Evolutionary conservation across 2,888 invertebrate species (phyloP).

Genomic region (Athalia circularis): DNA sequence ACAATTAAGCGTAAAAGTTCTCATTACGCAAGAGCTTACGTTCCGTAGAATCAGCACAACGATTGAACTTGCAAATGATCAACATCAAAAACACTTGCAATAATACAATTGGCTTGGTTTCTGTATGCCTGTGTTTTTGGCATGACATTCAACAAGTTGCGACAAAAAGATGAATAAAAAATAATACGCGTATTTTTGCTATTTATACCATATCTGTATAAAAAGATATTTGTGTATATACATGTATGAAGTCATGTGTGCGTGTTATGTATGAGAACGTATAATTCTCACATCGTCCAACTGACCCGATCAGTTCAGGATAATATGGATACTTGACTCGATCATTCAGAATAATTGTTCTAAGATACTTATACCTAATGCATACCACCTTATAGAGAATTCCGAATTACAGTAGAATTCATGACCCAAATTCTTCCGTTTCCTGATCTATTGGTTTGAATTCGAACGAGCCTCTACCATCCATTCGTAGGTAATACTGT

Average conservation of each 20-base stretch:
- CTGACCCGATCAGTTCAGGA: neutral
- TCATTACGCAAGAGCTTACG: too few species aligned
- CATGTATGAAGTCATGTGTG: neutral
- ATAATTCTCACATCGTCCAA: neutral
- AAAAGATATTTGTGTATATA: conserved; percentile 18
- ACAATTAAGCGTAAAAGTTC: too few species aligned
- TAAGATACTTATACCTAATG: conserved; percentile 28
- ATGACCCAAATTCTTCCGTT: conserved; percentile 96
- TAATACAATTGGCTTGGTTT: too few species aligned
- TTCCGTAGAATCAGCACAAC: too few species aligned
- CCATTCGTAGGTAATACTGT: conserved; percentile 94
- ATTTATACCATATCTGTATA: conserved; percentile 4
- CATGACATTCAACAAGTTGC: neutral
- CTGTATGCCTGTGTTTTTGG: too few species aligned
- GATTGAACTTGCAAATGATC: too few species aligned
- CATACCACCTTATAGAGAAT: conserved; percentile 37
- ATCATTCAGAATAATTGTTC: conserved; percentile 17
- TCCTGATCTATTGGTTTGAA: conserved; percentile 91
- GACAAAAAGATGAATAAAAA: neutral
- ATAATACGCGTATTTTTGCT: conserved; percentile 1
- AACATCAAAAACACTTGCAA: too few species aligned
- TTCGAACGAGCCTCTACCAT: conserved; percentile 93
- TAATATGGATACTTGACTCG: neutral
- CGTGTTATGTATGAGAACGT: conserved; percentile 3
- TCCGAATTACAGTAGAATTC: conserved; percentile 71